Evolutionary conservation across 2,888 invertebrate species (phyloP).

Genomic region (Teleiodes luculella): DNA sequence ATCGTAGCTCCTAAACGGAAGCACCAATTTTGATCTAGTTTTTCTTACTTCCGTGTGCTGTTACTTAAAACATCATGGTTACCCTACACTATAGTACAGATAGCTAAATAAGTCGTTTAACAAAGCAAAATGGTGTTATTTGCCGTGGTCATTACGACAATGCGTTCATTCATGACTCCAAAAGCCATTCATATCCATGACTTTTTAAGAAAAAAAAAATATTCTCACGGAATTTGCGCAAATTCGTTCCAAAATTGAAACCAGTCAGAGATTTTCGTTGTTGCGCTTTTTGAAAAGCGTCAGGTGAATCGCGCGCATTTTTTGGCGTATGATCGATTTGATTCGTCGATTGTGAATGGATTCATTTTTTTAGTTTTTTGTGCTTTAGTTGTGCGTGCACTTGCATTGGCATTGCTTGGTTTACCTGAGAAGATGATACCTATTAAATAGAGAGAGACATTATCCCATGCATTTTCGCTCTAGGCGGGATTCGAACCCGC

Average conservation of each 20-base stretch:
- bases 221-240: conserved; percentile 14
- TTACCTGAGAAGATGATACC: neutral
- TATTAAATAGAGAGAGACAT: neutral
- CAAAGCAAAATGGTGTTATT: conserved; percentile 69
- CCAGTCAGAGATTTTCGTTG: conserved; percentile 1
- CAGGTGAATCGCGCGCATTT: conserved; percentile 35
- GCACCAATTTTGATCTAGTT: no score
- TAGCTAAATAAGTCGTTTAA: conserved; percentile 21
- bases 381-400: neutral
- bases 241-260: conserved; percentile 12
- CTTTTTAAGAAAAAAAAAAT: neutral
- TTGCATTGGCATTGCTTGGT: neutral
- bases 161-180: conserved; percentile 52
- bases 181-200: no score
- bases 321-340: conserved; percentile 65
- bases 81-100: neutral
- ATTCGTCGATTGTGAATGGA: conserved; percentile 50
- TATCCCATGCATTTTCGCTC: neutral
- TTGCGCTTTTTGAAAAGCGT: conserved; percentile 37
- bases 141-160: conserved; percentile 67
- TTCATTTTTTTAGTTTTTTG: neutral
- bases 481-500: no score
- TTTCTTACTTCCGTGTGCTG: no score
- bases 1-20: no score
- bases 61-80: no score